Conservation (phyloP, 2,113 vertebrate genomes). For the Laticauda laticaudata region DNA sequence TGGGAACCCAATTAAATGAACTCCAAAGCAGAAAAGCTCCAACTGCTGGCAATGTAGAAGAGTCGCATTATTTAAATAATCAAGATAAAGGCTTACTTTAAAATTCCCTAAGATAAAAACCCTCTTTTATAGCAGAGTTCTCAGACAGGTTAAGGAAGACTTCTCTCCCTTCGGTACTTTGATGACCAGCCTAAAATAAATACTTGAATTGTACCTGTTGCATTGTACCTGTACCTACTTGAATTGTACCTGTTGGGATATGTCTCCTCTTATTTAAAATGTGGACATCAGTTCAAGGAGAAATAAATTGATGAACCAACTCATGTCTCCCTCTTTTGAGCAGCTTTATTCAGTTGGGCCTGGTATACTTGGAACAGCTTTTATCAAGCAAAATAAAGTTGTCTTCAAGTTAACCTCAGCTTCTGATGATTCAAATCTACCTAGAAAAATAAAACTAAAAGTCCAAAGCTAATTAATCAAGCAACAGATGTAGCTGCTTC, state of each 20-base stretch:
- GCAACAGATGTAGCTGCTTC: neutral
- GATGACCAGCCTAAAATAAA: neutral
- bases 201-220: neutral
- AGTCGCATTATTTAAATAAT: neutral
- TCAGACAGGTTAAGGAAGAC: neutral
- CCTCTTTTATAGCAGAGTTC: neutral
- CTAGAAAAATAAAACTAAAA: neutral
- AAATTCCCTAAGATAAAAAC: neutral
- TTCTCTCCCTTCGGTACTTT: neutral
- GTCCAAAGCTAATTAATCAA: neutral
- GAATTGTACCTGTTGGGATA: neutral
- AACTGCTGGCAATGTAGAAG: neutral
- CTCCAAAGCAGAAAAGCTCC: neutral
- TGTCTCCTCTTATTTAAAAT: neutral
- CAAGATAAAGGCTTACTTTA: neutral
- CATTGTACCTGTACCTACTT: neutral
- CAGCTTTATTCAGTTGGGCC: neutral
- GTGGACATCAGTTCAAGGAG: neutral
- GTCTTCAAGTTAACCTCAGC: neutral
- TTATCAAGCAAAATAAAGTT: neutral
- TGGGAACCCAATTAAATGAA: neutral
- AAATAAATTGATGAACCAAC: neutral
- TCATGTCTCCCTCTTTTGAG: neutral
- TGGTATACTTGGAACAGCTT: neutral
- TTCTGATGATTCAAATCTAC: neutral